Evolutionary conservation across 2,113 vertebrate genomes (phyloP).

Genomic region (Phrynocephalus versicolor): DNA sequence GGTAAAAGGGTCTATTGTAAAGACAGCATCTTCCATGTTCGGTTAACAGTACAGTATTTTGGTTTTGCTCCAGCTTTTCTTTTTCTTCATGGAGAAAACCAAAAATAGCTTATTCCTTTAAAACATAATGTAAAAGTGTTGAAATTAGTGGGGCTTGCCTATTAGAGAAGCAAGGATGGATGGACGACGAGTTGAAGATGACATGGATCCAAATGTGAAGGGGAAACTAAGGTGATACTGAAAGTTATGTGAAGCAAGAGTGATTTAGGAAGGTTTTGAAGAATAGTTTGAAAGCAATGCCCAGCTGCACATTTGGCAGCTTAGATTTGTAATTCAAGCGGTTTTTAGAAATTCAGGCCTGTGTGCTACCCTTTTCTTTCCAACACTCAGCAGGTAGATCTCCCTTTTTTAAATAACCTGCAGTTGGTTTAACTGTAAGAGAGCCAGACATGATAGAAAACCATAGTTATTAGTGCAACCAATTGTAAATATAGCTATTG

Average conservation of each 20-base stretch:
- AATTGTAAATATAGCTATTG: neutral
- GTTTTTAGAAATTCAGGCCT: neutral
- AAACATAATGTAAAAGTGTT: neutral
- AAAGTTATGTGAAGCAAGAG: neutral
- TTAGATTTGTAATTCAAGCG: neutral
- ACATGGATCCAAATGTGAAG: neutral
- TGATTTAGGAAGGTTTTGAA: neutral
- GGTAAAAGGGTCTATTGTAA: neutral
- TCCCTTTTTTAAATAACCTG: neutral
- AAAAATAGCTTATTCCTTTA: neutral
- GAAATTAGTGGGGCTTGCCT: neutral
- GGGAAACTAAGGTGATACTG: neutral
- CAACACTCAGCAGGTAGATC: neutral
- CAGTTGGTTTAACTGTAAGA: no score
- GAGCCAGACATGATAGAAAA: neutral
- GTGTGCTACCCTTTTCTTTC: no score
- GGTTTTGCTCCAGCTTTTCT: neutral
- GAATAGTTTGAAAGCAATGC: neutral
- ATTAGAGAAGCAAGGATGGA: neutral
- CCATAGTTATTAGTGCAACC: neutral
- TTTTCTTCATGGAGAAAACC: neutral
- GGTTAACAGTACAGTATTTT: neutral
- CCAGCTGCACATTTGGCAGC: neutral
- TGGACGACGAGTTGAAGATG: neutral
- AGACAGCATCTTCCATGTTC: neutral